Evolutionary conservation across 2,797 vertebrate genomes (phyloP), one percentile per base, ranked within the genome.

Genomic region (Epinephelus coioides): DNA sequence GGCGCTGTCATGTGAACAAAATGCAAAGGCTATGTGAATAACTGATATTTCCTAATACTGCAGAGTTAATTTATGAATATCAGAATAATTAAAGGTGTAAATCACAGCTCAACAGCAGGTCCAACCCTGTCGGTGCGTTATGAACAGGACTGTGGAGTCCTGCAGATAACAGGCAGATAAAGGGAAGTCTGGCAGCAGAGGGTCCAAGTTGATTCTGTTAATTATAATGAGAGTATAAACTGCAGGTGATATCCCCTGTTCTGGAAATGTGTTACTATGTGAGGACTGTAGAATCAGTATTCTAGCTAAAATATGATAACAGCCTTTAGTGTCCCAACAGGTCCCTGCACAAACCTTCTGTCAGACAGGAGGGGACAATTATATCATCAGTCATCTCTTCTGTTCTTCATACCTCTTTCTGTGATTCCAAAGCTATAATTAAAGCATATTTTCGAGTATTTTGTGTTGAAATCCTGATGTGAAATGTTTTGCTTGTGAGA

Each of bases 1-100:
- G 90, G 88, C 38, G 89, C 75, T 89, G 30, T 81, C 56, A 77
- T 54, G 81, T 8, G 82, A 75, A 11, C 1, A 21, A 51, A 61
- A 49, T 18, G 8, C 6, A 19, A 7, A 49, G 2, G 17, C 18
- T 8, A 15, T 69, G 3, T 34, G 47, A 61, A 70, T 34, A 30
- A 73, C 6, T 53, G 59, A 57, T 2, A 12, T 46, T 51, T 69
- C 60, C 34, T 73, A 44, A 67, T 21, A 51, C 13, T 64, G 17
- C 4, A 55, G n/a, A 43, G 55, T 75, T 46, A 1, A 61, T 71
- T 62, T 15, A 57, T 59, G 8, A 38, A 63, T 73, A 44, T 59
- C 17, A 47, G 12, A 25, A 19, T 14, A 11, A 23, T 53, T 59
- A 14, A 44, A 54, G 14, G 9, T 43, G 25, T 44, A 43, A 53